Base-by-base conservation (phyloP, 2,113 vertebrate genomes). In the Melanerpes formicivorus region DNA sequence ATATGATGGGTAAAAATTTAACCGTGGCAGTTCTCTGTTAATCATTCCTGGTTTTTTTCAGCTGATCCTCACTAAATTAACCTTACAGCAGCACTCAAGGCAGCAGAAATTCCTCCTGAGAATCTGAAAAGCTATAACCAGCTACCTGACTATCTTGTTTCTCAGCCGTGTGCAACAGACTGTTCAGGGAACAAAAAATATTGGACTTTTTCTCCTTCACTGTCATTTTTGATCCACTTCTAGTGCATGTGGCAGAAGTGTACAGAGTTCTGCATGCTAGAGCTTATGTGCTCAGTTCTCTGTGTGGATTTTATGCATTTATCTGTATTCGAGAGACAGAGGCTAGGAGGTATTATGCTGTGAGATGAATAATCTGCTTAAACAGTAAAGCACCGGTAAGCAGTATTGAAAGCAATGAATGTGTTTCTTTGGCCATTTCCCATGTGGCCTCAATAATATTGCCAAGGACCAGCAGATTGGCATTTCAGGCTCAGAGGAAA, bases 341-440 rank as follows among this genome's bases (percentile, higher is more conserved):
- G 75, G 83, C 84, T 30, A 60, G 75, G 88, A 55, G 55, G 87
- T 79, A 85, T 93, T 93, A 92, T 27, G 55, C 76, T 88, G 82
- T 19, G 89, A 91, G 91, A 88, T 88, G 79, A 93, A 93, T 93
- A 95, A 93, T 90, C 93, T 95, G 87, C 90, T 96, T 96, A 96
- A 93, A 90, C 16, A 84, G 62, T 44, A 90, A 88, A 92, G 90
- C 55, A 50, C 70, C 4, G 3, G 80, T 93, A 82, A 92, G 88
- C 1, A 0, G 70, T 6, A 55, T 18, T 80, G 90, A 84, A 92
- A 92, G 87, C 89, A 90, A n/a, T 44, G 70, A 78, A 75, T 46
- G 69, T 50, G 65, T 80, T 90, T 29, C 73, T 90, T 93, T 94
- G 73, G 73, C 58, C 63, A 40, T 65, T 91, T 96, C 77, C 85